A percentile compares a stretch with the other conserved stretches of the same genome.
These are phyloP conservation scores for Euura lappo DNA, from an alignment of 1,140 invertebrate species.

Conservation along the genomic window DNA sequence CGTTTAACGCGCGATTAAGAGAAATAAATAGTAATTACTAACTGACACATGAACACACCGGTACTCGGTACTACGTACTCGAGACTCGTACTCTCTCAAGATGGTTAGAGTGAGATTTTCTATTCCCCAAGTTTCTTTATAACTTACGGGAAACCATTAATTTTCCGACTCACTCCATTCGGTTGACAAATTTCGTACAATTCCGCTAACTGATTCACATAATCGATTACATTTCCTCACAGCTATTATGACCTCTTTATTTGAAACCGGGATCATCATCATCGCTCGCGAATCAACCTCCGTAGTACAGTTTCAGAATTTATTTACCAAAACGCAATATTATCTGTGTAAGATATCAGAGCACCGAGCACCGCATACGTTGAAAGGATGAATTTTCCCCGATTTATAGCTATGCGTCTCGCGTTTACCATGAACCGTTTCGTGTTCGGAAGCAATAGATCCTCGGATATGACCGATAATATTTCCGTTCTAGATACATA, in stretches of 20 bases:
- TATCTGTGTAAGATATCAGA: too few relatives aligned
- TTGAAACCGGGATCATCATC: too few relatives aligned
- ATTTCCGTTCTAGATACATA: background rate
- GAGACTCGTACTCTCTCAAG: background rate
- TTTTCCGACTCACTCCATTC: background rate
- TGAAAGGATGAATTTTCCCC: too few relatives aligned
- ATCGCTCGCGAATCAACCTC: too few relatives aligned
- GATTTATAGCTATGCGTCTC: too few relatives aligned
- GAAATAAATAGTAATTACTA: constrained; percentile 54
- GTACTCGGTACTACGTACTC: background rate
- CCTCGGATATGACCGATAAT: background rate
- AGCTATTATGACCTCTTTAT: too few relatives aligned
- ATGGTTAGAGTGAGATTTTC: background rate
- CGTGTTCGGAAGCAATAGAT: constrained; percentile 5
- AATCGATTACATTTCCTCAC: background rate
- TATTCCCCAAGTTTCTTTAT: background rate
- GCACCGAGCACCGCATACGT: too few relatives aligned
- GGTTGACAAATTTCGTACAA: too few relatives aligned
- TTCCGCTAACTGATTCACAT: background rate
- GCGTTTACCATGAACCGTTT: background rate
- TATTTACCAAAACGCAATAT: too few relatives aligned
- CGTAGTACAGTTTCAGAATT: too few relatives aligned
- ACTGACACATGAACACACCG: constrained; percentile 22
- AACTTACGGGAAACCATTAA: background rate
- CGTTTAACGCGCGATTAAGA: constrained; percentile 52